A percentile compares a stretch with the other conserved stretches of the same genome.
Conservation (phyloP, 2,113 vertebrate species). For the Pseudonaja textilis region DNA sequence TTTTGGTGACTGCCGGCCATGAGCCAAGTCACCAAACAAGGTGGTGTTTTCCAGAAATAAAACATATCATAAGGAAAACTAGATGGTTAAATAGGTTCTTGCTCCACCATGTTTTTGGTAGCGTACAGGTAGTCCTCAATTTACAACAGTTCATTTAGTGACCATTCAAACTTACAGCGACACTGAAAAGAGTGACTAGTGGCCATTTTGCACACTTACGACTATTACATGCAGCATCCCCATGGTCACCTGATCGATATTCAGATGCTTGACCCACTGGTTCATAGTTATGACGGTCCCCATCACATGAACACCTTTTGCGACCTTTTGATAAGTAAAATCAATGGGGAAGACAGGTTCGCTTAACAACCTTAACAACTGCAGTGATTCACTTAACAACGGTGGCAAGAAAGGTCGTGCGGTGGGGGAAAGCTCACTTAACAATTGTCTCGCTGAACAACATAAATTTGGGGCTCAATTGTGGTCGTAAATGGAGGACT, state of each 20-base stretch:
- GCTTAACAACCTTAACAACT: neutral
- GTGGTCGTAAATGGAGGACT: neutral
- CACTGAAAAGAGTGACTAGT: neutral
- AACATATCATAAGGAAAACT: neutral
- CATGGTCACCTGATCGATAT: neutral
- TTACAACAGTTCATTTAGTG: neutral
- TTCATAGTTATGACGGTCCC: neutral
- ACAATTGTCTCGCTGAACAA: neutral
- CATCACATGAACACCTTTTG: neutral
- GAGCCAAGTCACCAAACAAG: neutral
- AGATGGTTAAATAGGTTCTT: neutral
- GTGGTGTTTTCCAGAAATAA: neutral
- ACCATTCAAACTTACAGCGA: neutral
- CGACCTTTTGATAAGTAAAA: neutral
- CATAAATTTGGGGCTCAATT: neutral
- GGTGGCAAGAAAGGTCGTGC: neutral
- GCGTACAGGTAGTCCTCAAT: neutral
- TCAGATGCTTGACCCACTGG: neutral
- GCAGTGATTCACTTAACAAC: neutral
- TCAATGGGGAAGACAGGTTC: neutral
- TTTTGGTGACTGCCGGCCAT: neutral
- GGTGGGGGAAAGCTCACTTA: neutral
- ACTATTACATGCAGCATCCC: neutral
- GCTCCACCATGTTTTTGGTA: neutral
- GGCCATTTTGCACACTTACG: neutral